Base-by-base conservation (phyloP, 1,140 invertebrate species). In the Eulimnadia texana region DNA sequence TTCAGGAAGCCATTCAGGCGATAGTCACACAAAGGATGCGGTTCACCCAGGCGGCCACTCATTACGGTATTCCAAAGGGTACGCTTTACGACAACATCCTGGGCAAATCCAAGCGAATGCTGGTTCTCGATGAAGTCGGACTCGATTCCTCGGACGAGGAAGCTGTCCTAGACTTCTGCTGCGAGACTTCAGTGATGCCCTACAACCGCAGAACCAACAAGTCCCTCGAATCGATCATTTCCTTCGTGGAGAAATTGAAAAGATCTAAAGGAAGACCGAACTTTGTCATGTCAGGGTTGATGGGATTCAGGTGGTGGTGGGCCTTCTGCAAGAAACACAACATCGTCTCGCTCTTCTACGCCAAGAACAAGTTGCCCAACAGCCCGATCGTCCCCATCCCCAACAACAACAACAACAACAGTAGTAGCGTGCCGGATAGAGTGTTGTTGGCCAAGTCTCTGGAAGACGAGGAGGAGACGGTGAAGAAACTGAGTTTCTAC, bases 221-320 rank as follows among this genome's bases (percentile, higher is more conserved):
- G 65, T 82, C 82, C 2, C 71, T 86, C 9, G 72, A 73, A 50
- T 78, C 79, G 58, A 78, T 86, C n/a, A 68, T 85, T 24, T 72
- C 74, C 29, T 85, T 79, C 65, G 84, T 85, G 16, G 80, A 84
- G 65, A 81, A 78, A 64, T 67, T 85, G 25, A 73, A 77, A 64
- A 75, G 77, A 52, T 71, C 69, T 19, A 74, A 80, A 61, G 62
- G 51, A 19, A 81, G 84, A 62, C 81, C 83, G 0, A 74, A 73
- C 60, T 85, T 85, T 67, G 70, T 76, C 23, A 84, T 85, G 64
- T 78, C 78, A 50, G 82, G 82, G 3, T 72, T 84, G 6, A 79
- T 79, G 6, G 84, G 84, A 1, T 86, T 85, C 66, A 71, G 83
- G 20, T 86, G 84, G 84, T 86, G 84, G 84, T 86, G 84, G 84